Conservation (phyloP, 2,113 vertebrate species). For the Gyps fulvus region DNA sequence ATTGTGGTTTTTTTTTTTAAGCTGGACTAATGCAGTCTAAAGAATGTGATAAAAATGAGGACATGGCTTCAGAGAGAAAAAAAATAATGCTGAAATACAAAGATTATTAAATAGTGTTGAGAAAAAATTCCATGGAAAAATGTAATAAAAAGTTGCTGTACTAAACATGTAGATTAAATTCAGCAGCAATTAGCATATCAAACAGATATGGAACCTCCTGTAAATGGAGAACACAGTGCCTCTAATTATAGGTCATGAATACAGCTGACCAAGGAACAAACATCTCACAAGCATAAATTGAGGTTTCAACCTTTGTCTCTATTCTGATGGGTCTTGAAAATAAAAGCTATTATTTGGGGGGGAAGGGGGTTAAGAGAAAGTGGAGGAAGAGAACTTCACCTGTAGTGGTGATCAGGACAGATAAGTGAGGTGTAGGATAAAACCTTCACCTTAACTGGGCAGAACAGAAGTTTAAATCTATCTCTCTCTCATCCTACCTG, state of each 20-base stretch:
- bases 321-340: background rate
- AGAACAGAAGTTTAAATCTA: background rate
- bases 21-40: background rate
- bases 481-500: background rate
- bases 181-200: background rate
- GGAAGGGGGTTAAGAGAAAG: background rate
- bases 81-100: background rate
- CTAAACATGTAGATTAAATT: background rate
- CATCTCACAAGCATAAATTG: background rate
- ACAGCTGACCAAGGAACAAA: background rate
- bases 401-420: background rate
- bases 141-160: background rate
- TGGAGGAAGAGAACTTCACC: background rate
- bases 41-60: background rate
- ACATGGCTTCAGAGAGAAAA: background rate
- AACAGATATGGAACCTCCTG: background rate
- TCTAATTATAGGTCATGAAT: background rate
- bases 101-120: background rate
- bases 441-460: background rate
- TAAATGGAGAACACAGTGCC: background rate
- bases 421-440: background rate
- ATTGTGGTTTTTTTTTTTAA: accelerated
- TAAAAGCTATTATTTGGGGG: background rate
- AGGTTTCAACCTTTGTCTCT: background rate
- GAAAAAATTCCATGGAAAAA: background rate